phyloP scores from a whole-genome alignment of 1,140 invertebrate species.

The Tetragonula clypearis region DNA sequence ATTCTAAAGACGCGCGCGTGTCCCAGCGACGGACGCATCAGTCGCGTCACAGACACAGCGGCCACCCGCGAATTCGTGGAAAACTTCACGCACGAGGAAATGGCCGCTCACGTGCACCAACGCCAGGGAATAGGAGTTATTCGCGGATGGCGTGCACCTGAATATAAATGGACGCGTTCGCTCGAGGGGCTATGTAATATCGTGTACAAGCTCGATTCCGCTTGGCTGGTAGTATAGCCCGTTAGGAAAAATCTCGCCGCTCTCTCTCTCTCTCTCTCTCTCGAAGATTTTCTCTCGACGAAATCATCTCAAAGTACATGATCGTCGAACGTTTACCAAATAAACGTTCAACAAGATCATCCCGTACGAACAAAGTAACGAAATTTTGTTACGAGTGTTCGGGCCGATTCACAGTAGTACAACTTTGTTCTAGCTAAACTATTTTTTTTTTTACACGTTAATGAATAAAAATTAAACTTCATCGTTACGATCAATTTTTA shows the following conservation, averaged over 20 bases:
- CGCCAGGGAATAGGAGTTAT: constrained; percentile 33
- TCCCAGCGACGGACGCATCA: not conserved
- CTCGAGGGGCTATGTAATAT: constrained; percentile 60
- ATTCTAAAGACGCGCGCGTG: not conserved
- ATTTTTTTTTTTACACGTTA: too few species aligned
- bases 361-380: not conserved
- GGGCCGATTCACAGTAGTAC: too few species aligned
- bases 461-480: too few species aligned
- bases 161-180: constrained; percentile 52
- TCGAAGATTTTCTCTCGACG: not conserved
- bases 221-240: too few species aligned
- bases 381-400: too few species aligned
- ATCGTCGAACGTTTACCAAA: not conserved
- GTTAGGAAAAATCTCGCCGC: not conserved
- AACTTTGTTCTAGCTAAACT: too few species aligned
- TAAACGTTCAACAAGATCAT: not conserved
- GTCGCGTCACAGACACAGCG: too few species aligned
- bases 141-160: constrained; percentile 32
- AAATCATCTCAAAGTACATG: not conserved
- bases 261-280: too few species aligned
- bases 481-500: too few species aligned
- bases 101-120: constrained; percentile 1
- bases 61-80: not conserved
- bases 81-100: constrained; percentile 9
- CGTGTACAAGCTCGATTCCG: constrained; percentile 64